Base-by-base conservation (phyloP, 2,113 vertebrate species). In the Arothron firmamentum region DNA sequence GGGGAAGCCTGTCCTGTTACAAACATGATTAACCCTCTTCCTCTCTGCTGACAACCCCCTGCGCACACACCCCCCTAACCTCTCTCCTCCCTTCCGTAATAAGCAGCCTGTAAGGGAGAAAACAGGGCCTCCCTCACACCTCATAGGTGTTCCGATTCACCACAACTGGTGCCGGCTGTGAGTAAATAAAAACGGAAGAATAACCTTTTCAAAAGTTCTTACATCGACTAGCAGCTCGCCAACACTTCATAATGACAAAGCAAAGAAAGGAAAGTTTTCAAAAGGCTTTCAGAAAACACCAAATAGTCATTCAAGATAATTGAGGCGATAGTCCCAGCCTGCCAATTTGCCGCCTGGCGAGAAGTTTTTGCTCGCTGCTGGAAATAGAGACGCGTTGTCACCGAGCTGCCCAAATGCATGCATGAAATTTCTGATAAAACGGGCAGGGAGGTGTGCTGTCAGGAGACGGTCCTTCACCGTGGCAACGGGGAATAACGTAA, bases 1-100 rank as follows among this genome's bases (percentile, higher is more conserved):
- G 88, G 90, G 82, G 75, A 86, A 85, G 80, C 78, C 78, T 81
- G 74, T 82, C 81, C 87, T 88, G 85, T 89, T 85, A 78, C 86
- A 90, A 88, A 88, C 86, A 72, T 76, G 81, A 89, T 90, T 89
- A 88, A 88, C 83, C 71, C 71, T 82, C 65, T 87, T 80, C 75
- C 70, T 81, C 72, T 73, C 49, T 51, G 59, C 67, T 57, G 62
- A 46, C 73, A 67, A 11, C 43, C 71, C 65, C 31, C 54, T 47
- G 54, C 60, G 47, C 77, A 73, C 83, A 78, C 62, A 58, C 60
- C 28, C 43, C 28, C 28, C 28, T 65, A 43, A 56, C 21, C 54
- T 25, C 65, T 62, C 52, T 23, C 70, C 49, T 46, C 59, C 56
- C 31, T 25, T 58, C 60, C 55, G 56, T 17, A 11, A 62, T 46